These are phyloP conservation scores for Brachionus asplanchnoidis DNA, from an alignment of 1,140 invertebrate genomes.

Conservation along the genomic window DNA sequence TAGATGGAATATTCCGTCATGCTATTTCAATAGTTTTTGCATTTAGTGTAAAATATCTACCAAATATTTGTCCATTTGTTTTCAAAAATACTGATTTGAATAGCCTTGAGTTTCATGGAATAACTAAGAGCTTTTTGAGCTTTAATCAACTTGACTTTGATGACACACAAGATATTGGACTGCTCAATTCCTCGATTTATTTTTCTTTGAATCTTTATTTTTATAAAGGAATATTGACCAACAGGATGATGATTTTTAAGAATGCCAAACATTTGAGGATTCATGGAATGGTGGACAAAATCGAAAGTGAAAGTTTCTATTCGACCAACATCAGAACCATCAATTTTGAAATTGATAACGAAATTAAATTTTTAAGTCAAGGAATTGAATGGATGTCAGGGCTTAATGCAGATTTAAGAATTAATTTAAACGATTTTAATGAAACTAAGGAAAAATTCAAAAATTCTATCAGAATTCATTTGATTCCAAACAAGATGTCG, in stretches of 20 bases:
- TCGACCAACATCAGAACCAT: background rate
- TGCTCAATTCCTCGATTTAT: background rate
- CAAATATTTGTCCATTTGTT: background rate
- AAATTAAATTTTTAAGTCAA: background rate
- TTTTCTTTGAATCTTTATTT: background rate
- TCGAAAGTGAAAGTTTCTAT: background rate
- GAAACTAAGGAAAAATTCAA: background rate
- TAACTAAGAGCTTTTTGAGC: background rate
- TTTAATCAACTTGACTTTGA: background rate
- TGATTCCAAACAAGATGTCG: background rate
- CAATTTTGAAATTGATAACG: background rate
- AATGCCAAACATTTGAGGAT: background rate
- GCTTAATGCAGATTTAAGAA: background rate
- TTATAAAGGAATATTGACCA: background rate
- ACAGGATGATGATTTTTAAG: background rate
- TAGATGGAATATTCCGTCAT: no score
- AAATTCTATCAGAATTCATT: background rate
- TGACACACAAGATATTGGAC: background rate
- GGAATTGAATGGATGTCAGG: background rate
- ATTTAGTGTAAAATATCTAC: no score
- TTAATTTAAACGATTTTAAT: background rate
- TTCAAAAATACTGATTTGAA: background rate
- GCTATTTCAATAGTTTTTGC: no score
- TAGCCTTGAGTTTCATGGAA: background rate
- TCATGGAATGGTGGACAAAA: background rate